Conservation (phyloP, 2,888 invertebrate genomes). For the Linnaemya vulpina region DNA sequence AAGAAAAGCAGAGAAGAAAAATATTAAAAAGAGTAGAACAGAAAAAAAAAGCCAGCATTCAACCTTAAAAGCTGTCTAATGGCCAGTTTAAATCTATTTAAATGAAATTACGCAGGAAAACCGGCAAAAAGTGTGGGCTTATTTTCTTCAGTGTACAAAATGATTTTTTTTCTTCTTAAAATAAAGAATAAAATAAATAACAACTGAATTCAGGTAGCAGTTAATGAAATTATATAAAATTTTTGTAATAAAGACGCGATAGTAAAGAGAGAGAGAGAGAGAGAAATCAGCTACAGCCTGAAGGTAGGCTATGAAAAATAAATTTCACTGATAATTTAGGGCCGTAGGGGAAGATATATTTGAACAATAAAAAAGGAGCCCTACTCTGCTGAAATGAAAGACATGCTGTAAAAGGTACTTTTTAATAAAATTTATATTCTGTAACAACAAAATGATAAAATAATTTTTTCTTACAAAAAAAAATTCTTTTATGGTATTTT, state of each 20-base stretch:
- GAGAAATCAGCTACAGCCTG: not conserved
- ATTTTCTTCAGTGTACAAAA: not conserved
- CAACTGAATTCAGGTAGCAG: not conserved
- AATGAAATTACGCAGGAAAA: not conserved
- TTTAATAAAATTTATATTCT: no score
- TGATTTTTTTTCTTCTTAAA: not conserved
- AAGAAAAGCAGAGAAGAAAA: not conserved
- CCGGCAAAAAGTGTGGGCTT: not conserved
- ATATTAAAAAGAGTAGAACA: not conserved
- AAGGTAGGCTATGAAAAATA: conserved; percentile 5
- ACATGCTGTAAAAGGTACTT: no score
- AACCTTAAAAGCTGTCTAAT: not conserved
- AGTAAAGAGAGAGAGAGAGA: no score
- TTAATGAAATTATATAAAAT: not conserved
- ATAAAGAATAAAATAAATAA: not conserved
- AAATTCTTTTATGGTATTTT: no score
- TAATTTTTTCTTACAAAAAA: no score
- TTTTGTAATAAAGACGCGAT: not conserved
- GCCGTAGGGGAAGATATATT: not conserved
- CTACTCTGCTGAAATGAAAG: no score
- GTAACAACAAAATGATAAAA: no score
- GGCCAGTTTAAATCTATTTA: conserved; percentile 11
- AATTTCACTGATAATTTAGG: not conserved
- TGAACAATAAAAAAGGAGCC: not conserved
- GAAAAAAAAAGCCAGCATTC: not conserved